A percentile compares a stretch with the other conserved stretches of the same genome.
phyloP scores from a whole-genome alignment of 1,140 invertebrate genomes.

The Heterodera carotae region DNA sequence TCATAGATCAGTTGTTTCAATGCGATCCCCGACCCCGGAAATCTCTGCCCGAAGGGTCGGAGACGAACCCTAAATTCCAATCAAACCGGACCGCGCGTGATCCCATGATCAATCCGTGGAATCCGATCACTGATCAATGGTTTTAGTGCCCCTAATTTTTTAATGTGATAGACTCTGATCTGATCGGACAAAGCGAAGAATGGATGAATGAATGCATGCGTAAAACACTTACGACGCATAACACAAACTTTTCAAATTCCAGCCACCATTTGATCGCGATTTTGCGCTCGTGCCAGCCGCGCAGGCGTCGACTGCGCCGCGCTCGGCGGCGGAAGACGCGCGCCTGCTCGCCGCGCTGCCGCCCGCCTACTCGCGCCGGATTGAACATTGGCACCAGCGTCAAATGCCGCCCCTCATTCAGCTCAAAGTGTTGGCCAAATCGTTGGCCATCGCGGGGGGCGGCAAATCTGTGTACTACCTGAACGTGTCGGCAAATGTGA shows the following conservation, averaged over 20 bases:
- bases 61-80: too few relatives aligned
- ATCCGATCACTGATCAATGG: too few relatives aligned
- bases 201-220: too few relatives aligned
- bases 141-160: too few relatives aligned
- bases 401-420: slow-evolving; percentile 16
- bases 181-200: not conserved
- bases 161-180: too few relatives aligned
- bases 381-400: slow-evolving; percentile 26
- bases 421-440: slow-evolving; percentile 18
- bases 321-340: slow-evolving; percentile 8
- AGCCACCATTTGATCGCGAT: slow-evolving; percentile 17
- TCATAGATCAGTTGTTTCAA: too few relatives aligned
- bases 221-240: not conserved
- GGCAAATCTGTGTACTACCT: slow-evolving; percentile 44
- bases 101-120: too few relatives aligned
- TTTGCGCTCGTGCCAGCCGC: slow-evolving; percentile 10
- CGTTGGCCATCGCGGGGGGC: not conserved
- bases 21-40: too few relatives aligned
- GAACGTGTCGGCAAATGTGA: slow-evolving; percentile 51
- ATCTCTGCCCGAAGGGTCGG: too few relatives aligned
- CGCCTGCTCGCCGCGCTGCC: not conserved
- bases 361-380: slow-evolving; percentile 12
- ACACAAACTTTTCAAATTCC: not conserved
- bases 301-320: too few relatives aligned
- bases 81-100: too few relatives aligned